Conservation (phyloP, 2,797 vertebrate species). For the Acomys russatus region DNA sequence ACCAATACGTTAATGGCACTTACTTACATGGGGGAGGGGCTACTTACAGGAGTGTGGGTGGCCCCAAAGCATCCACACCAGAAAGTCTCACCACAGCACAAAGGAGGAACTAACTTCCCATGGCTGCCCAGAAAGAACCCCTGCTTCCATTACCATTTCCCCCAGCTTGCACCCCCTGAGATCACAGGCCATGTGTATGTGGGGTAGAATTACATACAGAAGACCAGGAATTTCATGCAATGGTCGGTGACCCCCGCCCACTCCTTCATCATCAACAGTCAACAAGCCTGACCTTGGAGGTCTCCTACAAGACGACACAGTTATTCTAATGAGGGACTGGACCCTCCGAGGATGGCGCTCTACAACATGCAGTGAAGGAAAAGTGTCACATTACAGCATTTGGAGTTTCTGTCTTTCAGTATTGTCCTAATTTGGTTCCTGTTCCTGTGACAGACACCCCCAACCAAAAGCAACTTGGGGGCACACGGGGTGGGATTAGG, state of each 20-base stretch:
- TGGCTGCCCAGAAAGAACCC: not conserved
- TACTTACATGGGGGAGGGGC: not conserved
- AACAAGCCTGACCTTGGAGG: not conserved
- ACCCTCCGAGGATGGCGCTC: fast-evolving
- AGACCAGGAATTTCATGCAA: not conserved
- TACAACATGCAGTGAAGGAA: not conserved
- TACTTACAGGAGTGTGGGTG: not conserved
- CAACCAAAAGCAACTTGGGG: not conserved
- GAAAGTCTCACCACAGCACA: not conserved
- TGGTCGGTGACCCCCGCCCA: not conserved
- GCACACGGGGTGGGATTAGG: not conserved
- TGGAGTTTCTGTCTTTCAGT: not conserved
- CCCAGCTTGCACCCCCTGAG: not conserved
- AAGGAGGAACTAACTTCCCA: not conserved
- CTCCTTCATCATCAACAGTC: not conserved
- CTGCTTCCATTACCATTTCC: not conserved
- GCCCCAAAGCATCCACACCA: not conserved
- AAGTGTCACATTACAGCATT: no score
- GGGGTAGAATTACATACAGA: not conserved
- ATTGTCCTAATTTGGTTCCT: not conserved
- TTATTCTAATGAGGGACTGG: no score
- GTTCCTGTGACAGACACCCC: not conserved
- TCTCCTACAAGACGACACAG: not conserved
- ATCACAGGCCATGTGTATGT: no score
- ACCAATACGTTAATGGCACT: not conserved